Conservation (phyloP, 1,140 invertebrate species). For the Leptinotarsa texana region DNA sequence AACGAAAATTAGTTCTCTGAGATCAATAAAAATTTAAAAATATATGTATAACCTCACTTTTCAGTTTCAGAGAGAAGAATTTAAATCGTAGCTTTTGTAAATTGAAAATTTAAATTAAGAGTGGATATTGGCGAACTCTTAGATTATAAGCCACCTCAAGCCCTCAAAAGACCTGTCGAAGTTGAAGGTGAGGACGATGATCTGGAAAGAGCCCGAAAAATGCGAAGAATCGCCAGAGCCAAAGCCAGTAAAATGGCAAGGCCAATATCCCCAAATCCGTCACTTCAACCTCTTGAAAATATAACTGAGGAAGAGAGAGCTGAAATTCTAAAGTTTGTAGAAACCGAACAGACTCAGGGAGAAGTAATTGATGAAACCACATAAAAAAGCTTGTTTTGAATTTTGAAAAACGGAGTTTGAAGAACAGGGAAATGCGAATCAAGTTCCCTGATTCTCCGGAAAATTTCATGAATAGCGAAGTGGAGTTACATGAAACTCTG, state of each 20-base stretch:
- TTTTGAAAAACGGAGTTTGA: constrained; percentile 93
- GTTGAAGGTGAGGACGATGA: constrained; percentile 67
- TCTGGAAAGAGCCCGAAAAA: constrained; percentile 58
- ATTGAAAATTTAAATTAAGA: constrained; percentile 16
- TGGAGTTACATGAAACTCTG: constrained; percentile 59
- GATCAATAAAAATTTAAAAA: too few relatives aligned
- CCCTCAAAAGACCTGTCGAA: constrained; percentile 75
- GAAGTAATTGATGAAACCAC: constrained; percentile 84
- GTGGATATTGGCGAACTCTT: constrained; percentile 89
- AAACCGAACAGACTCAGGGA: constrained; percentile 76
- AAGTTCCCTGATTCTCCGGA: constrained; percentile 97
- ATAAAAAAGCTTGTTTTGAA: constrained; percentile 86
- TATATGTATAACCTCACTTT: too few relatives aligned
- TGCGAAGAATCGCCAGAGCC: constrained; percentile 59
- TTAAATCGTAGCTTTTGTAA: too few relatives aligned
- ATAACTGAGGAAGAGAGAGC: constrained; percentile 75
- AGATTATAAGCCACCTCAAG: constrained; percentile 83
- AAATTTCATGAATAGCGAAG: constrained; percentile 99
- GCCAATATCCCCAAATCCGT: constrained; percentile 57
- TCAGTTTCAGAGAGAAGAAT: too few relatives aligned
- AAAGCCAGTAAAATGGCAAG: constrained; percentile 60
- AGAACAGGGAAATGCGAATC: constrained; percentile 97
- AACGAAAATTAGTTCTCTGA: too few relatives aligned
- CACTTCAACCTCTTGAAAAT: constrained; percentile 63
- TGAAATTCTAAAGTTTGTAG: constrained; percentile 81